Base-by-base conservation (phyloP, 2,113 vertebrate genomes). In the Callocephalon fimbriatum region DNA sequence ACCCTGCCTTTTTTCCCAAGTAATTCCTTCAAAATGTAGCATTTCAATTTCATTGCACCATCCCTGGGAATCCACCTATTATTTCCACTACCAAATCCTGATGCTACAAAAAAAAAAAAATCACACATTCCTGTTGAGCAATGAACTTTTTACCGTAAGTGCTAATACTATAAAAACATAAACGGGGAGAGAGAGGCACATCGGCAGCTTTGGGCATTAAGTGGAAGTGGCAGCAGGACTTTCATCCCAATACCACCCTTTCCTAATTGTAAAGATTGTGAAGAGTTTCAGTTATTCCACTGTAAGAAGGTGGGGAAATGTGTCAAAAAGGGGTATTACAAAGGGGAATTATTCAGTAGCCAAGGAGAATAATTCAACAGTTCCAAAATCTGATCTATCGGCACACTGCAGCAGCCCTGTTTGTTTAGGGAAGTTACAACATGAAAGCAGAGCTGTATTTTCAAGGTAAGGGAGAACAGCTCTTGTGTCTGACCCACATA, bases 361-460 rank as follows among this genome's bases (percentile, higher is more conserved):
- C 22, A 62, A 61, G 48, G 3, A 47, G 12, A 48, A 9, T 8
- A 26, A 83, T 40, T 76, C 6, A 56, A 29, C 32, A 56, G 10
- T 32, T 29, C 47, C 37, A 42, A 0, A 13, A 61, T 25, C 25
- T 32, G 66, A 7, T n/a, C 7, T 10, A 6, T 0, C 4, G 31
- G n/a, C 42, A 73, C 21, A 48, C 0, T 7, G 72, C 48, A 56
- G 51, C 70, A 72, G 59, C 8, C 7, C 23, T 38, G 4, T 27
- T 27, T 63, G 8, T 42, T 65, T 1, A 50, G 31, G 22, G 47
- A 23, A 72, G 73, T 29, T 13, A 16, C 66, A 87, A 2, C 3
- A 7, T 2, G 31, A n/a, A 72, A 80, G 15, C 3, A 5, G 20
- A 83, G 31, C 32, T 15, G 0, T 32, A 48, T 66, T 76, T 70